Conservation (phyloP, 2,113 vertebrate genomes). For the Chloebia gouldiae region DNA sequence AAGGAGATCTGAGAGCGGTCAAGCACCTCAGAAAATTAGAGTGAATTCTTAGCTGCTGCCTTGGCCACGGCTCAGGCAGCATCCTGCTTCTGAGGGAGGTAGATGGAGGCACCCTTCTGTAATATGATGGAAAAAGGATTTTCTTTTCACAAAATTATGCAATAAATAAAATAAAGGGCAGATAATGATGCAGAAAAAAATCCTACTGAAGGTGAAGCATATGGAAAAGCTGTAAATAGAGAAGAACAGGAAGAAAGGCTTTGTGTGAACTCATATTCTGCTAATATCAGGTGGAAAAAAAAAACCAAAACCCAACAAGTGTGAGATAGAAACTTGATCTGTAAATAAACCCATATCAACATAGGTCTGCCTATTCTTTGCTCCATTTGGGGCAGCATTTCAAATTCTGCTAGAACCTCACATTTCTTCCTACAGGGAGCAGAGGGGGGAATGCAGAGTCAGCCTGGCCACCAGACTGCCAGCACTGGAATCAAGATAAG, state of each 20-base stretch:
- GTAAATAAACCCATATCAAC: neutral
- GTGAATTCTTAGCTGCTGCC: neutral
- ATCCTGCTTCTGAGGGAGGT: neutral
- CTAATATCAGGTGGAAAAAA: neutral
- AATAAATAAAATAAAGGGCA: neutral
- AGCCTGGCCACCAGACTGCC: neutral
- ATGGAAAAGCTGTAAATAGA: neutral
- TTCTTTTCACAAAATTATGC: neutral
- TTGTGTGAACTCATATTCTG: neutral
- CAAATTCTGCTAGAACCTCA: neutral
- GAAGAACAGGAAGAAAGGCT: neutral
- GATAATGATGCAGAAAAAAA: neutral
- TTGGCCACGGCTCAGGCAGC: neutral
- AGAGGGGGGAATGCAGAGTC: neutral
- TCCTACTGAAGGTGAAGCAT: neutral
- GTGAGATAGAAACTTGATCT: neutral
- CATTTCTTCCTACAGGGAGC: neutral
- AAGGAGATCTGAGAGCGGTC: neutral
- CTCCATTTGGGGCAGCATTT: neutral
- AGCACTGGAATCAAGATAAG: conserved; percentile 21
- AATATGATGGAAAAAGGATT: neutral
- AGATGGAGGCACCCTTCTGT: neutral
- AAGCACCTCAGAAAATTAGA: neutral
- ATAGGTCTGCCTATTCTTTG: neutral
- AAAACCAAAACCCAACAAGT: neutral